Conservation (phyloP, 2,113 vertebrate genomes). For the Trochalopteron elliotii region DNA sequence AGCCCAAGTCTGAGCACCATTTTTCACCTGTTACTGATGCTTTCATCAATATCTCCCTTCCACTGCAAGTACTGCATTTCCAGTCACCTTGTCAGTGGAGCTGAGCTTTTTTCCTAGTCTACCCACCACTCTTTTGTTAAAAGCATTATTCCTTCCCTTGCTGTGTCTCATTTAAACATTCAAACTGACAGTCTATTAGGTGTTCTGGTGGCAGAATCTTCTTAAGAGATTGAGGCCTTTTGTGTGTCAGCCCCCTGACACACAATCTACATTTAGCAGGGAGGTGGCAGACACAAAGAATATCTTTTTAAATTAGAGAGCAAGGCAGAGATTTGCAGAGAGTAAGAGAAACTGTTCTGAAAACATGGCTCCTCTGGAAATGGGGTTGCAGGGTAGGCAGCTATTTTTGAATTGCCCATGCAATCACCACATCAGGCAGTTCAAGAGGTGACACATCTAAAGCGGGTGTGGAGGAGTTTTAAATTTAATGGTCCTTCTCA, state of each 20-base stretch:
- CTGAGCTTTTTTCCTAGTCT: background rate
- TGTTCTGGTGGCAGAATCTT: constrained; percentile 40
- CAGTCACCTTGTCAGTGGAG: background rate
- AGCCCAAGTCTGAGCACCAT: background rate
- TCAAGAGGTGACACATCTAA: background rate
- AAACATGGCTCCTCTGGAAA: background rate
- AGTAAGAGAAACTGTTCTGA: background rate
- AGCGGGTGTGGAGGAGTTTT: background rate
- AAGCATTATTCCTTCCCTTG: constrained; percentile 4
- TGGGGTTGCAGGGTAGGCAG: background rate
- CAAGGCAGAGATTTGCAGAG: background rate
- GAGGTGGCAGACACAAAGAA: constrained; percentile 35
- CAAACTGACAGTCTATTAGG: constrained; percentile 61
- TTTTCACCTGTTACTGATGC: background rate
- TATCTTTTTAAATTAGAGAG: background rate
- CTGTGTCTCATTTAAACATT: constrained; percentile 41
- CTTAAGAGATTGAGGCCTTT: constrained; percentile 49
- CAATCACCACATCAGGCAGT: background rate
- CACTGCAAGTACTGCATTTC: background rate
- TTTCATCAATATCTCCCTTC: background rate
- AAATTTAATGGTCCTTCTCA: background rate
- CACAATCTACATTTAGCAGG: constrained; percentile 33
- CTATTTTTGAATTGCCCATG: background rate
- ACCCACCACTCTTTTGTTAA: background rate
- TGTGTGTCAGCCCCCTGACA: constrained; percentile 47